Base-by-base conservation (phyloP, 2,888 invertebrate genomes). In the Taenaris catops region DNA sequence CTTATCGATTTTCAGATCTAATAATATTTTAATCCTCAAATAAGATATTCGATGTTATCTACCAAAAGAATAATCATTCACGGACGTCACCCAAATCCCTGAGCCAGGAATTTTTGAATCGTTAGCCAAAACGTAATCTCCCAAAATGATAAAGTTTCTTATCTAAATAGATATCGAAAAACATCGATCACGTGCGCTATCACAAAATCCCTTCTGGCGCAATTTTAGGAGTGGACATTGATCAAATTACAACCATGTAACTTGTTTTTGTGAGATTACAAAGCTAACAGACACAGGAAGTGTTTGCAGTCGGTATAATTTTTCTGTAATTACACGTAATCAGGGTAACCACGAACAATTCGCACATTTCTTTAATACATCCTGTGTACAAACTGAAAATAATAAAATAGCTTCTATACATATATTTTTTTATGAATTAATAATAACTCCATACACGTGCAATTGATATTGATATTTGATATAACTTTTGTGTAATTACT, bases 111-210 rank as follows among this genome's bases (percentile, higher is more conserved):
- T 26, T 37, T 32, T 14, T 6, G 21, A 16, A 29, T 21, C 21
- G 29, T 21, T 14, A 25, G 25, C 34, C 17, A 44, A 51, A 46
- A 39, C 35, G 42, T 48, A 49, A 53, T 53, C 48, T 51, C 20
- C 23, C 21, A 25, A 34, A 35, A 43, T 52, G 75, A 80, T 79
- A 76, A 71, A 46, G 55, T 72, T 59, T 50, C 7, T 60, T 75
- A 83, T 81, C 81, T 58, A 48, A 55, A 55, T 55, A 51, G 57
- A 58, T 73, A 79, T 78, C 74, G 49, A 58, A 44, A 63, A 65
- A 63, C 68, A 81, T 83, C 79, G 76, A 81, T 81, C 80, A 81
- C 68, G 51, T 45, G 41, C 42, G 55, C 58, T 80, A 74, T 81
- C 80, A 62, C 59, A 66, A 71, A 69, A 74, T 44, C 44, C 44